Base-by-base conservation (phyloP, 2,113 vertebrate species). In the Ctenomys sociabilis region DNA sequence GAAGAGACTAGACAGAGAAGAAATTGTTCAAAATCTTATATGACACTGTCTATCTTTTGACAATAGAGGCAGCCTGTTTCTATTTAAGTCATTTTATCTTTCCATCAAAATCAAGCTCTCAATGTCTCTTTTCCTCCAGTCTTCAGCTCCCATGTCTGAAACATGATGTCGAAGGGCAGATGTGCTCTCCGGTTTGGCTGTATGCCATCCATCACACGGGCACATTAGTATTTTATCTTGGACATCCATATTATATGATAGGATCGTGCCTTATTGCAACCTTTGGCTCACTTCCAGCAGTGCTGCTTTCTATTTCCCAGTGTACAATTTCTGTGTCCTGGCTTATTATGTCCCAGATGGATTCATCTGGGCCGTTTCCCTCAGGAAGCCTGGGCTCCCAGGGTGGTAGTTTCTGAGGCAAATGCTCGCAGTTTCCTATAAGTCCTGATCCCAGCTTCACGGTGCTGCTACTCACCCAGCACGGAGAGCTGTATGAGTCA, bases 291-390 rank as follows among this genome's bases (percentile, higher is more conserved):
- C 57, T 81, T 88, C 95, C 95, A 97, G 68, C 6, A 4, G 81
- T 73, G 52, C 94, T 97, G 96, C 77, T 96, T 93, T 93, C 89
- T 87, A 73, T 87, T 96, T 95, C 85, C 89, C 91, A 75, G 86
- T 54, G 87, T 35, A 54, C 75, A 88, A 63, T 64, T 66, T 93
- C 80, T 84, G 68, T 94, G 88, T 40, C 68, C 94, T 93, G 54
- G 88, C 61, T 94, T 91, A 93, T 94, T 91, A 92, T 40, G 78
- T 81, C 94, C 94, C 97, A 96, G 61, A 96, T 89, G 96, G 86
- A 91, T 95, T 96, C 94, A 93, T 93, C 32, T 93, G 83, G 89
- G 57, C 49, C 83, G 73, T 73, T 90, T 95, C 80, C 57, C 66
- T 93, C 89, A 91, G 91, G 89, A 96, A 95, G 75, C 57, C 61